A percentile compares a stretch with the other conserved stretches of the same genome.
phyloP scores from a whole-genome alignment of 2,888 invertebrate species.

The Cephus runcator region DNA sequence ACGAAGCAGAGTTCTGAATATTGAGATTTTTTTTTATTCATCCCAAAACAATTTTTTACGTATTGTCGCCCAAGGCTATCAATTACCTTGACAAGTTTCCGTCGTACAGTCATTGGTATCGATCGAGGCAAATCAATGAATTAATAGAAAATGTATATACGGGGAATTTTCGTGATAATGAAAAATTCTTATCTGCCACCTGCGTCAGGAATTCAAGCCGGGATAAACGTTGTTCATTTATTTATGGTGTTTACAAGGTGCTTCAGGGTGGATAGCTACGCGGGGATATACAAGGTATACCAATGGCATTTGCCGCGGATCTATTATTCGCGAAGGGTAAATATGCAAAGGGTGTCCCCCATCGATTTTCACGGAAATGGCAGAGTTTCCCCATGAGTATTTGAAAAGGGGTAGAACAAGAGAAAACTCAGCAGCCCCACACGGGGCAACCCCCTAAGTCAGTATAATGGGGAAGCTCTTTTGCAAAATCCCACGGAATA shows the following conservation, averaged over 20 bases:
- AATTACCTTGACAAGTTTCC: not conserved
- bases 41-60: too few species aligned
- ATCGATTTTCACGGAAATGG: not conserved
- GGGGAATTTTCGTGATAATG: not conserved
- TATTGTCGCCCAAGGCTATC: not conserved
- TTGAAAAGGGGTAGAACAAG: not conserved
- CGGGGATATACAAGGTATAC: not conserved
- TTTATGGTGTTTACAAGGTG: not conserved
- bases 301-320: not conserved
- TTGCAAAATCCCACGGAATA: not conserved
- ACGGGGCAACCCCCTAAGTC: not conserved
- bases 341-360: not conserved
- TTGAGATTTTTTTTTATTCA: too few species aligned
- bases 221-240: not conserved
- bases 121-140: too few species aligned
- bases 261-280: not conserved
- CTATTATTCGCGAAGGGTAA: not conserved
- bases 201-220: not conserved
- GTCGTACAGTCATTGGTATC: too few species aligned
- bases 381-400: not conserved
- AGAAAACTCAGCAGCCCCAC: not conserved
- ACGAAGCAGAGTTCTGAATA: too few species aligned
- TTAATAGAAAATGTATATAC: too few species aligned
- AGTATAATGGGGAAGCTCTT: not conserved
- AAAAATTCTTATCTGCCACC: not conserved